Percentiles rank a stretch among this genome's conserved stretches.
phyloP scores from a whole-genome alignment of 2,113 vertebrate species.

The Thalassoma bifasciatum region DNA sequence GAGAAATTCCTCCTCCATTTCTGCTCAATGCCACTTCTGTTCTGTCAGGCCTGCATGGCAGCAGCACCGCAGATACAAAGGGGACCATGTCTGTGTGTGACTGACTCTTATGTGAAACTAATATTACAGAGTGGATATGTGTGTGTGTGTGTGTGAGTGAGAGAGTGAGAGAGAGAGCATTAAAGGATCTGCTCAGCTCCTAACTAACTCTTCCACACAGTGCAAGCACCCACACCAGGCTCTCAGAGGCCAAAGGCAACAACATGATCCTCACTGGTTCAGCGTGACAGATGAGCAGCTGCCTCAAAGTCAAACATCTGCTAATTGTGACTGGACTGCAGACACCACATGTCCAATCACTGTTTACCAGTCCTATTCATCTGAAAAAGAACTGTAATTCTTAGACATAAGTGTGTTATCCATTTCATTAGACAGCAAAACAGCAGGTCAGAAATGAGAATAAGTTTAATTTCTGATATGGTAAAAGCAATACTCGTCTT shows the following conservation, averaged over 20 bases:
- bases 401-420: no score
- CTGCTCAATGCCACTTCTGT: slow-evolving; percentile 82
- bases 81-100: slow-evolving; percentile 71
- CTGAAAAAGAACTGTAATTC: no score
- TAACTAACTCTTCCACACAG: slow-evolving; percentile 14
- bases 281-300: not conserved
- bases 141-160: slow-evolving; percentile 55
- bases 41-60: slow-evolving; percentile 69
- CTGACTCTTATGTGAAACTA: slow-evolving; percentile 62
- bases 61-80: slow-evolving; percentile 73
- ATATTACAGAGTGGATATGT: slow-evolving; percentile 33
- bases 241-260: slow-evolving; percentile 8
- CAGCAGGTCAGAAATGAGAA: no score
- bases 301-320: not conserved
- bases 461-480: no score
- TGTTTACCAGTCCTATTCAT: no score
- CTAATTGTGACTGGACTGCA: no score
- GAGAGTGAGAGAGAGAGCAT: slow-evolving; percentile 38
- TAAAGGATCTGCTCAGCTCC: slow-evolving; percentile 18
- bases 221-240: slow-evolving; percentile 6
- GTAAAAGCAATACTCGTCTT: not conserved
- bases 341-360: not conserved
- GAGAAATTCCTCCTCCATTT: slow-evolving; percentile 78
- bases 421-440: no score
- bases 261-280: not conserved